phyloP scores from a whole-genome alignment of 1,140 invertebrate species.

The Calosoma granatense region DNA sequence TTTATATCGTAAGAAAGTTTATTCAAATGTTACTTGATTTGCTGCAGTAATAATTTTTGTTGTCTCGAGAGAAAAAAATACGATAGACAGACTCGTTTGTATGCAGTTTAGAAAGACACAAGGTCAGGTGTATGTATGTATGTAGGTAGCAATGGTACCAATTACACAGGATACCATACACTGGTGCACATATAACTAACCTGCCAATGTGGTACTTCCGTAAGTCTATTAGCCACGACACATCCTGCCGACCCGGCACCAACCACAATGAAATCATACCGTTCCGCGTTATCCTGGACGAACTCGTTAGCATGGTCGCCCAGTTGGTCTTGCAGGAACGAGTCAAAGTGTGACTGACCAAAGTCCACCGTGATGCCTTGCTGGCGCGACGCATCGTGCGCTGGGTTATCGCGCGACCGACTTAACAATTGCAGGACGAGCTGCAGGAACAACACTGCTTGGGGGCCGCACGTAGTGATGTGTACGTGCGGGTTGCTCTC shows the following conservation, averaged over 20 bases:
- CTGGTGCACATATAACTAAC: slow-evolving; percentile 33
- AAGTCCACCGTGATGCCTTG: too few species aligned
- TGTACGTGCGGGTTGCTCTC: slow-evolving; percentile 30
- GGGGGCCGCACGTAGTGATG: slow-evolving; percentile 44
- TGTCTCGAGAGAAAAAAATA: too few species aligned
- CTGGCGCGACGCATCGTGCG: not conserved
- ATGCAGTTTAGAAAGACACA: too few species aligned
- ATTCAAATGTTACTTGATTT: not conserved
- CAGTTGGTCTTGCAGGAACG: not conserved
- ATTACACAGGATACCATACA: too few species aligned
- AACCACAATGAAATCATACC: slow-evolving; percentile 44
- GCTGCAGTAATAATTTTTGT: not conserved
- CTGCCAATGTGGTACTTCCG: slow-evolving; percentile 40
- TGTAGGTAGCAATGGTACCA: too few species aligned
- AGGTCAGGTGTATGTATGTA: too few species aligned
- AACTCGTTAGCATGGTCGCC: not conserved
- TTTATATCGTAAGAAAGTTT: not conserved
- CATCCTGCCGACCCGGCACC: slow-evolving; percentile 57
- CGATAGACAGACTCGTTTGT: not conserved
- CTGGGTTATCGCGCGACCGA: slow-evolving; percentile 33
- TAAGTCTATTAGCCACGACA: slow-evolving; percentile 51
- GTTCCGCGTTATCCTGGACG: slow-evolving; percentile 20
- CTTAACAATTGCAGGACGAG: slow-evolving; percentile 46
- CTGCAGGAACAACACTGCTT: slow-evolving; percentile 44
- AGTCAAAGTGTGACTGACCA: not conserved